These are phyloP conservation scores for Etheostoma nigrum DNA, from an alignment of 2,797 vertebrate species.

Conservation along the genomic window DNA sequence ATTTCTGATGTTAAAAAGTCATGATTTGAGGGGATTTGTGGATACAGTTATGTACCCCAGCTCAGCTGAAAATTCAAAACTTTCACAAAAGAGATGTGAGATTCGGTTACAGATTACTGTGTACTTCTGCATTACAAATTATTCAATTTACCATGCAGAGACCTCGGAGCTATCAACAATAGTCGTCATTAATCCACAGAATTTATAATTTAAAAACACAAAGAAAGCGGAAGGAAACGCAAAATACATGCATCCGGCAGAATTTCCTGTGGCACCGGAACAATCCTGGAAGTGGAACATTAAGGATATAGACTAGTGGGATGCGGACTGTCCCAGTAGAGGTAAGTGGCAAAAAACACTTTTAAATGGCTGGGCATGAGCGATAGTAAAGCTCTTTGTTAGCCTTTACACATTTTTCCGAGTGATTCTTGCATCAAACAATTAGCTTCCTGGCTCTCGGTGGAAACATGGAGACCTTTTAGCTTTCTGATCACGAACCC, in stretches of 20 bases:
- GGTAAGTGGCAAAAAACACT: background rate
- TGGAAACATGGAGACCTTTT: slow-evolving; percentile 17
- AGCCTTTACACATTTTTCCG: background rate
- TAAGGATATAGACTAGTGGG: too few relatives aligned
- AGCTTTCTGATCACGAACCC: slow-evolving; percentile 33
- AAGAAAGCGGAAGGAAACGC: too few relatives aligned
- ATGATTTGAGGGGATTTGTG: slow-evolving; percentile 20
- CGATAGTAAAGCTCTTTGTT: slow-evolving; percentile 2
- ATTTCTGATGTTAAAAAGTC: slow-evolving; percentile 15
- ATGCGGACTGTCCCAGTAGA: background rate
- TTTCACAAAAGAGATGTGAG: slow-evolving; percentile 11
- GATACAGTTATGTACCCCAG: background rate
- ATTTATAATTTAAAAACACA: too few relatives aligned
- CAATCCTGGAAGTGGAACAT: too few relatives aligned
- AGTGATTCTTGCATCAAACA: slow-evolving; percentile 12
- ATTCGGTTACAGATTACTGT: slow-evolving; percentile 1
- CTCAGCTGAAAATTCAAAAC: slow-evolving; percentile 10
- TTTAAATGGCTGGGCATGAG: slow-evolving; percentile 1
- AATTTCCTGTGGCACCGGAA: too few relatives aligned
- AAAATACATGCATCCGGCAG: too few relatives aligned
- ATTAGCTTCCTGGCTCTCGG: background rate
- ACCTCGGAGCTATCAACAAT: too few relatives aligned
- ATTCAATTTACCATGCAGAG: too few relatives aligned
- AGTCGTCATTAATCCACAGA: too few relatives aligned
- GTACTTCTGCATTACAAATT: slow-evolving; percentile 11